Conservation (phyloP, 2,113 vertebrate genomes). For the Motacilla tschutschensis region DNA sequence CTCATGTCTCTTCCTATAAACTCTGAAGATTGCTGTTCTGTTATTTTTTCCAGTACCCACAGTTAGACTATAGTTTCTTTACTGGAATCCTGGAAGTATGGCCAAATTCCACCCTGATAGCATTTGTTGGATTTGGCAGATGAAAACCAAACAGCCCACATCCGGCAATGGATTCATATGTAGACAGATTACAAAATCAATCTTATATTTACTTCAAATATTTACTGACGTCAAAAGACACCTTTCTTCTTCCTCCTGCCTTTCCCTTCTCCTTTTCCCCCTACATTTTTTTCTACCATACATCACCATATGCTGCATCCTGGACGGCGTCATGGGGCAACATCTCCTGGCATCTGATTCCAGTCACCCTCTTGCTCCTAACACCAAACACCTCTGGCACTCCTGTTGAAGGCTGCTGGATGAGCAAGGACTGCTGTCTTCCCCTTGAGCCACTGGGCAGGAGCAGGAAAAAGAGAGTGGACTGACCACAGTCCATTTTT, state of each 20-base stretch:
- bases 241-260: background rate
- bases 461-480: background rate
- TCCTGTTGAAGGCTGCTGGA: background rate
- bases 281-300: background rate
- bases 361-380: background rate
- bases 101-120: constrained; percentile 12
- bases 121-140: constrained; percentile 46
- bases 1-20: background rate
- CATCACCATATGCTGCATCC: rapidly evolving
- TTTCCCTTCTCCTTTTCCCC: rapidly evolving
- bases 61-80: background rate
- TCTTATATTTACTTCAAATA: constrained; percentile 10
- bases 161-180: background rate
- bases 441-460: background rate
- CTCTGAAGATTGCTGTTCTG: background rate
- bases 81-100: background rate
- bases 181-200: background rate
- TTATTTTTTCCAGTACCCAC: background rate
- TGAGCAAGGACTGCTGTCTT: background rate
- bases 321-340: rapidly evolving
- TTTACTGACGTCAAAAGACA: constrained; percentile 14
- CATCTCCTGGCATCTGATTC: background rate
- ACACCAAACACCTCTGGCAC: background rate
- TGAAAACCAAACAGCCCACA: constrained; percentile 39
- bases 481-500: background rate